Evolutionary conservation across 2,888 invertebrate species (phyloP).

Genomic region (Athalia circularis): DNA sequence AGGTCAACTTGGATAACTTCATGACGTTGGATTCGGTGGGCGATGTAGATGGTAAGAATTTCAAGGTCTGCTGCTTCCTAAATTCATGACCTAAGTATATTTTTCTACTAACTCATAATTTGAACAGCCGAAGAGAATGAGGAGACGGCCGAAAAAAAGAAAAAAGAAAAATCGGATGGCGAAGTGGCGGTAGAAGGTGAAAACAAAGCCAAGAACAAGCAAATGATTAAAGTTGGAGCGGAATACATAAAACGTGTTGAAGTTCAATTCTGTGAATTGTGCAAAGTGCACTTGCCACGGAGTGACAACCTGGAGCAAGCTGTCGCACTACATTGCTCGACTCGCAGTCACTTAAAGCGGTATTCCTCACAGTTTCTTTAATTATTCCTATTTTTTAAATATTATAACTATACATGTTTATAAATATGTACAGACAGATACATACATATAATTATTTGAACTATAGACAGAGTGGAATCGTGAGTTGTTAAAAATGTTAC

Average conservation of each 20-base stretch:
- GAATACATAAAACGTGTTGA: slow-evolving; percentile 87
- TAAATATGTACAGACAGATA: background rate
- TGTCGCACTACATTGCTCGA: slow-evolving; percentile 84
- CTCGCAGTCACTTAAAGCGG: slow-evolving; percentile 84
- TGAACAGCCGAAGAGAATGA: slow-evolving; percentile 75
- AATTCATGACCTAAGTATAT: slow-evolving; percentile 21
- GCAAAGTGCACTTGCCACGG: slow-evolving; percentile 84
- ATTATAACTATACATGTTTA: background rate
- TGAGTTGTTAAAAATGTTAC: slow-evolving; percentile 39
- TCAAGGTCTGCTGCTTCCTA: slow-evolving; percentile 55
- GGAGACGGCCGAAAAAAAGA: slow-evolving; percentile 77
- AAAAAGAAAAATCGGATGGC: slow-evolving; percentile 72
- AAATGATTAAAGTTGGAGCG: slow-evolving; percentile 84
- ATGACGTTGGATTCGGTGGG: slow-evolving; percentile 93
- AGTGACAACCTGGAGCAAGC: slow-evolving; percentile 79
- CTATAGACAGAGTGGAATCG: background rate
- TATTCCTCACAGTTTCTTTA: slow-evolving; percentile 51
- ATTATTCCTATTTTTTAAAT: slow-evolving; percentile 9
- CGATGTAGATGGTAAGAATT: slow-evolving; percentile 83
- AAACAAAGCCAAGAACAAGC: slow-evolving; percentile 78
- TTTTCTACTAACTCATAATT: background rate
- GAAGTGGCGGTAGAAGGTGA: slow-evolving; percentile 66
- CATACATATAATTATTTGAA: slow-evolving; percentile 19
- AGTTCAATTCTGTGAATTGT: slow-evolving; percentile 88
- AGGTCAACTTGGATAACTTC: slow-evolving; percentile 88